These are phyloP conservation scores for Bergia puertoricense DNA, from an alignment of 92 coral and sea anemone genomes.

Conservation along the genomic window DNA sequence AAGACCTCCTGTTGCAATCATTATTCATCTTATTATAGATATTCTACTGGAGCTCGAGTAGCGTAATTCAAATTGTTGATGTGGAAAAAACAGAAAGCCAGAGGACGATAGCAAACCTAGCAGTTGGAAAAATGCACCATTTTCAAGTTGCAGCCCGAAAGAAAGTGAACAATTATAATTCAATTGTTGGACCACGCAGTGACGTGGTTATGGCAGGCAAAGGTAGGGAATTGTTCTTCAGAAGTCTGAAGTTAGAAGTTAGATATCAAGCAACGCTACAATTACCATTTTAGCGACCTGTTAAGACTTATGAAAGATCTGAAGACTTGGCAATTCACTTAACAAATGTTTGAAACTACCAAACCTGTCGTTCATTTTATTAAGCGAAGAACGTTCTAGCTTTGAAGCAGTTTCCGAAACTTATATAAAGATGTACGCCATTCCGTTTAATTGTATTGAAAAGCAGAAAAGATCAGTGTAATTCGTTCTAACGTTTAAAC, in stretches of 20 bases:
- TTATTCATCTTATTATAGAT: slow-evolving; percentile 50
- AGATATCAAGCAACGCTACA: too few relatives aligned
- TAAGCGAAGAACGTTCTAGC: too few relatives aligned
- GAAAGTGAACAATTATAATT: slow-evolving; percentile 60
- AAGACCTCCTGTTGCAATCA: background rate
- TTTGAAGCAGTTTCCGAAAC: too few relatives aligned
- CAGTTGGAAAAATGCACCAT: slow-evolving; percentile 42
- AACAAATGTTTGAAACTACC: too few relatives aligned
- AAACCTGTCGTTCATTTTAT: too few relatives aligned
- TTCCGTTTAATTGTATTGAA: too few relatives aligned
- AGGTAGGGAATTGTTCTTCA: slow-evolving; percentile 43
- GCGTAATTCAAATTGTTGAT: slow-evolving; percentile 47
- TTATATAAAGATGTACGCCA: too few relatives aligned
- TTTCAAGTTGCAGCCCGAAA: slow-evolving; percentile 78
- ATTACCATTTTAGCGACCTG: too few relatives aligned
- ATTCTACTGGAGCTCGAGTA: slow-evolving; percentile 56
- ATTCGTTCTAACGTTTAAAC: too few relatives aligned
- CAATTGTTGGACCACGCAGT: slow-evolving; percentile 76
- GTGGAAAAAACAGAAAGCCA: slow-evolving; percentile 58
- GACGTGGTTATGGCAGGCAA: slow-evolving; percentile 60
- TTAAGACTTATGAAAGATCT: too few relatives aligned
- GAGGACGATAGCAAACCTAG: slow-evolving; percentile 48
- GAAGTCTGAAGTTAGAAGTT: background rate
- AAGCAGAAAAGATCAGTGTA: too few relatives aligned
- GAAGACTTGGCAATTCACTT: too few relatives aligned